phyloP scores from a whole-genome alignment of 2,113 vertebrate species.

The Vimba vimba region DNA sequence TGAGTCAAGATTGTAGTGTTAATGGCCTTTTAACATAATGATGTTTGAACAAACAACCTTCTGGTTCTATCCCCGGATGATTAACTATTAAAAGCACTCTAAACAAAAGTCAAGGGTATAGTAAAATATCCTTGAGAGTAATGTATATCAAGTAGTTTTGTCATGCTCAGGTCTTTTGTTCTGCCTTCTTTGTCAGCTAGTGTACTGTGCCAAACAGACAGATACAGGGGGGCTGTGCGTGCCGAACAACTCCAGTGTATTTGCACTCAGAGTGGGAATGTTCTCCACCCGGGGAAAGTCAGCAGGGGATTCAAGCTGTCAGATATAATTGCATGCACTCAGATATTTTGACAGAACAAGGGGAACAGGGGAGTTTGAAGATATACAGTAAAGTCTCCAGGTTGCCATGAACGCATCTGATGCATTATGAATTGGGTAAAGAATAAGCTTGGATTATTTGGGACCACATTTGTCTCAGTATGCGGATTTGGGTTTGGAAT shows the following conservation, averaged over 20 bases:
- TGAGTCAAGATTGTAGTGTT: background rate
- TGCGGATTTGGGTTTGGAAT: background rate
- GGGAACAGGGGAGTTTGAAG: constrained; percentile 20
- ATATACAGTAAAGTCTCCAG: constrained; percentile 43
- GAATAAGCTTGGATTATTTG: constrained; percentile 15
- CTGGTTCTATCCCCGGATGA: background rate
- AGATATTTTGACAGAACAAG: constrained; percentile 35
- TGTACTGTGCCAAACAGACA: constrained; percentile 24
- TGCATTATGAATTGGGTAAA: constrained; percentile 38
- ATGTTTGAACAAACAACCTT: background rate
- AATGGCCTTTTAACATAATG: background rate
- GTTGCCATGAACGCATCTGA: constrained; percentile 10
- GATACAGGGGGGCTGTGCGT: background rate
- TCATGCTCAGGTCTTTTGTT: constrained; percentile 10
- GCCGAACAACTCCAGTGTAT: constrained; percentile 11
- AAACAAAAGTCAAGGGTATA: background rate
- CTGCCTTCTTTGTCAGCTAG: constrained; percentile 20
- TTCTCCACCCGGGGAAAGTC: constrained; percentile 27
- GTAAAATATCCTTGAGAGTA: background rate
- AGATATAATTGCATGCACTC: constrained; percentile 40
- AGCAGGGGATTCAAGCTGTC: constrained; percentile 49
- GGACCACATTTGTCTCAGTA: background rate
- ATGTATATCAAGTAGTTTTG: background rate
- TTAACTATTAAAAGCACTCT: background rate
- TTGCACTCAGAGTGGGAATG: constrained; percentile 25